Evolutionary conservation across 2,888 invertebrate genomes (phyloP).

Genomic region (Molanna angustata): DNA sequence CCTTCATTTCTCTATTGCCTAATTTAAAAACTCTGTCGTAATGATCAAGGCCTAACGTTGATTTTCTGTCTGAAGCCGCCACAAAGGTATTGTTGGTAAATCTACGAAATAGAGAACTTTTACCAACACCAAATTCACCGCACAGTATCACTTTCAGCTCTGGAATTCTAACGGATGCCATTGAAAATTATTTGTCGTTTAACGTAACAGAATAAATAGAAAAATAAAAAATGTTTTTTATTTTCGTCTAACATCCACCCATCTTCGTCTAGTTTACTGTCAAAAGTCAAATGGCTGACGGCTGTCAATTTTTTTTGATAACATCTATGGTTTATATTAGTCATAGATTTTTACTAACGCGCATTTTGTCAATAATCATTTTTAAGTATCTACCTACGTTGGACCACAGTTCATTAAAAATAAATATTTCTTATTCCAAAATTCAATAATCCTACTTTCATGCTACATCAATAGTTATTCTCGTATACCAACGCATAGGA

Average conservation of each 20-base stretch:
- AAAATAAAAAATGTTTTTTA: conserved; percentile 4
- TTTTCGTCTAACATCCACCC: not conserved
- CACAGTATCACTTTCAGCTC: conserved; percentile 91
- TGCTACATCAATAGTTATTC: no score
- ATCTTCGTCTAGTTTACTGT: no score
- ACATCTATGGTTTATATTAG: no score
- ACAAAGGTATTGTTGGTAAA: conserved; percentile 88
- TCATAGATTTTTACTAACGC: no score
- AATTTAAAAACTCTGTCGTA: conserved; percentile 77
- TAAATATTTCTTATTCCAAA: no score
- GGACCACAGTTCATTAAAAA: no score
- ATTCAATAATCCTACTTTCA: no score
- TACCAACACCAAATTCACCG: conserved; percentile 95
- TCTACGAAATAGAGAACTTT: conserved; percentile 88
- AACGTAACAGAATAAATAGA: not conserved
- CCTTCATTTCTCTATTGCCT: conserved; percentile 75
- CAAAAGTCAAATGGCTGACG: no score
- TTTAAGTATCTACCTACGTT: no score
- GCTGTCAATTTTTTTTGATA: no score
- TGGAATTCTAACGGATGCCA: conserved; percentile 81
- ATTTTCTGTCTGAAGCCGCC: conserved; percentile 77
- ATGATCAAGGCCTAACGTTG: conserved; percentile 90
- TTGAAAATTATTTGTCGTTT: conserved; percentile 38
- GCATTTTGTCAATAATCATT: no score
- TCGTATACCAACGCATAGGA: no score